Evolutionary conservation across 2,888 invertebrate species (phyloP).

Genomic region (Athalia circularis): DNA sequence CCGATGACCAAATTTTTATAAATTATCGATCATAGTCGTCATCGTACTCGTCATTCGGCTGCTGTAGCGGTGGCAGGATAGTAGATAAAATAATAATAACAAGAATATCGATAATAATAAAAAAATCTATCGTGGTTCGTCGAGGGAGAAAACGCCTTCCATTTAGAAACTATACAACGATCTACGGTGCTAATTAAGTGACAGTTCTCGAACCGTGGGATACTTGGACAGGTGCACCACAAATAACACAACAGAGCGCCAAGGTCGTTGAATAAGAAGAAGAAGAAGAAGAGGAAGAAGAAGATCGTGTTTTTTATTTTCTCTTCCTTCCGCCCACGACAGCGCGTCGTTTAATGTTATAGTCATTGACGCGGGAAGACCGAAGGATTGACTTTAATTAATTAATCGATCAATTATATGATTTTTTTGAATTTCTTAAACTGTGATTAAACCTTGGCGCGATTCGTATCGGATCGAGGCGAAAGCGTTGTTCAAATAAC

Average conservation of each 20-base stretch:
- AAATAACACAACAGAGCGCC: background rate
- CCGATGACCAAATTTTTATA: constrained; percentile 7
- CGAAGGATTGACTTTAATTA: background rate
- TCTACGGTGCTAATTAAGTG: constrained; percentile 35
- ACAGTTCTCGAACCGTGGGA: constrained; percentile 38
- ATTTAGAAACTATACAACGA: too few relatives aligned
- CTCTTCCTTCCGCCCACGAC: background rate
- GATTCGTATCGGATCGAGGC: too few relatives aligned
- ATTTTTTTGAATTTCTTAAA: background rate
- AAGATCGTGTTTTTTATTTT: background rate
- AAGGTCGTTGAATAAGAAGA: constrained; percentile 4
- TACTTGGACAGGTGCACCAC: constrained; percentile 21
- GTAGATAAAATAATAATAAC: too few relatives aligned
- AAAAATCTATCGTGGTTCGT: too few relatives aligned
- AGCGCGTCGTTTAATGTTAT: background rate
- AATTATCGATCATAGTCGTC: background rate
- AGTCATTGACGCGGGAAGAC: too few relatives aligned
- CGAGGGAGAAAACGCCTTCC: too few relatives aligned
- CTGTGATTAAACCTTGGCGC: background rate
- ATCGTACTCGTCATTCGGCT: too few relatives aligned
- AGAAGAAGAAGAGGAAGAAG: too few relatives aligned
- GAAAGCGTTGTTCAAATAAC: constrained; percentile 45
- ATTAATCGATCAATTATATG: background rate
- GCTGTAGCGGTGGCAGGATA: too few relatives aligned
- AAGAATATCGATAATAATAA: too few relatives aligned